Conservation (phyloP, 2,797 vertebrate genomes). For the Paedocypris micromegethes region DNA sequence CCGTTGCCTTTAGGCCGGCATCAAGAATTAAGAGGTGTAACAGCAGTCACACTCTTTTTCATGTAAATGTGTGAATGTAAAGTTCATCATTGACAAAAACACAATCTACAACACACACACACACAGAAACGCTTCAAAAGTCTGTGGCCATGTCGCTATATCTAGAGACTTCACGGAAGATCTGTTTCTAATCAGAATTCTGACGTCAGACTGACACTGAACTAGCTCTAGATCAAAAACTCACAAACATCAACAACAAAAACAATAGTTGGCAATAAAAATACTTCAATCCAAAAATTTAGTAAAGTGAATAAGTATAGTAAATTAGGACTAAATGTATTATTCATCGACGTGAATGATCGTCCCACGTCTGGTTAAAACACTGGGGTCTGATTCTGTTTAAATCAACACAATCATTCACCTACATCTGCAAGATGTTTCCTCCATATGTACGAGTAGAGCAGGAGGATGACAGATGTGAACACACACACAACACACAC, state of each 20-base stretch:
- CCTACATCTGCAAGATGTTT: conserved; percentile 29
- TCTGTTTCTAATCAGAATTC: conserved; percentile 12
- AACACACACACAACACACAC: conserved; percentile 6
- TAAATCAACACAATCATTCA: conserved; percentile 9
- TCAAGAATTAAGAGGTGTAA: conserved; percentile 30
- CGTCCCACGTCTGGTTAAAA: neutral
- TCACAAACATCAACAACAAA: too few species aligned
- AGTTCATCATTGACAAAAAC: conserved; percentile 4
- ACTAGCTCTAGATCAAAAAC: neutral
- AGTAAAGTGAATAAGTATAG: too few species aligned
- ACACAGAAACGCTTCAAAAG: conserved; percentile 8
- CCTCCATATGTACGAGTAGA: conserved; percentile 29
- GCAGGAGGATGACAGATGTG: conserved; percentile 33
- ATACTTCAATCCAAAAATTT: too few species aligned
- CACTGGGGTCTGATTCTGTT: neutral
- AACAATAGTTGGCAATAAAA: too few species aligned
- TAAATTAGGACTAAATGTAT: too few species aligned
- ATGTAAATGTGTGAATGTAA: conserved; percentile 33
- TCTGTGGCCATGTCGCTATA: conserved; percentile 7
- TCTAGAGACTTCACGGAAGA: conserved; percentile 3
- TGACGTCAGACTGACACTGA: neutral
- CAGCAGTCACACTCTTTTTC: conserved; percentile 39
- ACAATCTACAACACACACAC: neutral
- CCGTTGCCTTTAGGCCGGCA: neutral
- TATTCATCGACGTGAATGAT: too few species aligned